Evolutionary conservation across 2,113 vertebrate genomes (phyloP).

Genomic region (Strix aluco): DNA sequence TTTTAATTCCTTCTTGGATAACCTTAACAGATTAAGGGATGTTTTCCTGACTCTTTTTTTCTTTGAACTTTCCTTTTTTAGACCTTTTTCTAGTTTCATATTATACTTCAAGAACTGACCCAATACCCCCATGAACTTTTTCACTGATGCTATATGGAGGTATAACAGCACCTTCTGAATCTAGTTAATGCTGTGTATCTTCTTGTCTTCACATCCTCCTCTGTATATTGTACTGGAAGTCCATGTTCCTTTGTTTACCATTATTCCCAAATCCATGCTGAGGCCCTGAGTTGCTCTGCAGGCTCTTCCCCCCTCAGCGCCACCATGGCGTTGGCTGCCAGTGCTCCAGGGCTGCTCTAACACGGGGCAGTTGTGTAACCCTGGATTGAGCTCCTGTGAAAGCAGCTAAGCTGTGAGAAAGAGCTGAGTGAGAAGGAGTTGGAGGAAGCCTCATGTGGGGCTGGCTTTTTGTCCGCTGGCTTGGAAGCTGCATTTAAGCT

Average conservation of each 20-base stretch:
- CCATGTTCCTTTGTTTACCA: neutral
- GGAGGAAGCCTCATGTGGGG: neutral
- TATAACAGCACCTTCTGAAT: neutral
- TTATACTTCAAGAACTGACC: neutral
- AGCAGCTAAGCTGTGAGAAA: neutral
- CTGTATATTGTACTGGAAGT: neutral
- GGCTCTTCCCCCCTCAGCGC: neutral
- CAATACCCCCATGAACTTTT: neutral
- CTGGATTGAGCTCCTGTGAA: neutral
- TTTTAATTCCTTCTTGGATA: constrained; percentile 59
- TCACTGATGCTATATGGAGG: neutral
- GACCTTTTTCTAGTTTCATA: neutral
- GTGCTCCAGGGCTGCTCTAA: neutral
- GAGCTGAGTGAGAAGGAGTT: neutral
- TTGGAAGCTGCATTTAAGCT: neutral
- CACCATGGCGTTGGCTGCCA: neutral
- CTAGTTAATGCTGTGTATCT: neutral
- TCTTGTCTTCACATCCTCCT: neutral
- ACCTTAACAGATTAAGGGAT: constrained; percentile 5
- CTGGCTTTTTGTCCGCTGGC: neutral
- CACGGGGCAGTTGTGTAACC: neutral
- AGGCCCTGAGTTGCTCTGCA: neutral
- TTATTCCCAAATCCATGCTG: neutral
- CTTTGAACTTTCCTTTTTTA: neutral
- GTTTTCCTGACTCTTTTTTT: neutral